phyloP scores from a whole-genome alignment of 2,797 vertebrate species.

The Pangasius mekongensis region DNA sequence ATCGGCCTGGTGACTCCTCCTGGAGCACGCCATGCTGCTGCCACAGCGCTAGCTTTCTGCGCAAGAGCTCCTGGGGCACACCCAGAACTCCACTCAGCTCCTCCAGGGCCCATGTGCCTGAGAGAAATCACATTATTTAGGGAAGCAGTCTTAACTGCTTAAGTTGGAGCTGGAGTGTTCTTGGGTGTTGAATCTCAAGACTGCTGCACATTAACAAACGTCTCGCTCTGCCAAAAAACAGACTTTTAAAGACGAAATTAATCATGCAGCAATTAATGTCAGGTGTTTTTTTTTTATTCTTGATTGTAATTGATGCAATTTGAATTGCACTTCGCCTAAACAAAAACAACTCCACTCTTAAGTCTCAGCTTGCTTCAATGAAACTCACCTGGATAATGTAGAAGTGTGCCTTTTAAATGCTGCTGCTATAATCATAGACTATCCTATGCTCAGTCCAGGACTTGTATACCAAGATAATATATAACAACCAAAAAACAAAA shows the following conservation, averaged over 20 bases:
- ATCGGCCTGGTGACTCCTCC: conserved; percentile 85
- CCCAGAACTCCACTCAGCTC: conserved; percentile 88
- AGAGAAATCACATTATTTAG: not conserved
- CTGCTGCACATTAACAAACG: not conserved
- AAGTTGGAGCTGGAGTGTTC: not conserved
- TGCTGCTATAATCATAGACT: not conserved
- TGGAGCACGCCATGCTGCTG: conserved; percentile 92
- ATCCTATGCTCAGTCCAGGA: not conserved
- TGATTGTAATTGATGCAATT: not conserved
- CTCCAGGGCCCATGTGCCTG: conserved; percentile 87
- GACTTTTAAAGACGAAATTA: not conserved
- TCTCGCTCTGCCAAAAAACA: too few species aligned
- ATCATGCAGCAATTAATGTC: not conserved
- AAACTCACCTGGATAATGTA: not conserved
- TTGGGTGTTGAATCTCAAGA: not conserved
- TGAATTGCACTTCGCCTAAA: not conserved
- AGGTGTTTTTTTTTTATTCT: not conserved
- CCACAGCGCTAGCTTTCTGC: conserved; percentile 92
- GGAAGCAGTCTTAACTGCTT: not conserved
- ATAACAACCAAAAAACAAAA: not conserved
- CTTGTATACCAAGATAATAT: not conserved
- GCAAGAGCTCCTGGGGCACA: conserved; percentile 84
- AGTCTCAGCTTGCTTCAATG: not conserved
- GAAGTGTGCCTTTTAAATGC: not conserved
- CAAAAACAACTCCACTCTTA: not conserved